Conservation (phyloP, 2,888 invertebrate species). For the Palloptera scutellata region DNA sequence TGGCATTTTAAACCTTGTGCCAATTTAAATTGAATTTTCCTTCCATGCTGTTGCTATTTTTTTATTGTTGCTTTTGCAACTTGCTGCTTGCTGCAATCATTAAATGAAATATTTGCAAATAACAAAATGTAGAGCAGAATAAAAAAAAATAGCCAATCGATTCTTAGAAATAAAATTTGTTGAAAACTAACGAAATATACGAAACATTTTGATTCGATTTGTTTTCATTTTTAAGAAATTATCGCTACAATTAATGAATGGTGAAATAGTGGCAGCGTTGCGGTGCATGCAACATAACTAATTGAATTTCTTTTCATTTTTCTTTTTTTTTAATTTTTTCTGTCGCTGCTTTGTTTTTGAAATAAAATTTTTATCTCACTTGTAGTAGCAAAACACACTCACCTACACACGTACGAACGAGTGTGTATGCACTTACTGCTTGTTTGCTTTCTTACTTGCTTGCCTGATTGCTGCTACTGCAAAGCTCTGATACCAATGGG, state of each 20-base stretch:
- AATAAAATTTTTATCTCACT: slow-evolving; percentile 12
- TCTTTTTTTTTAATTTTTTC: background rate
- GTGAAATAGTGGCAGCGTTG: no score
- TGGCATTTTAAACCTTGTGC: slow-evolving; percentile 1
- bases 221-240: slow-evolving; percentile 3
- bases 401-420: background rate
- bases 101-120: no score
- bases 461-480: no score
- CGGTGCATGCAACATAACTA: slow-evolving; percentile 1
- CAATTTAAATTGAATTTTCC: background rate
- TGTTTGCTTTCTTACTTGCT: no score
- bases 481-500: no score
- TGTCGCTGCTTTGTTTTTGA: slow-evolving; percentile 5
- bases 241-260: background rate
- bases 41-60: no score
- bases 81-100: no score
- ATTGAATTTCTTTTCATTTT: slow-evolving; percentile 9
- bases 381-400: background rate
- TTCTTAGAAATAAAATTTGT: background rate
- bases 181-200: no score
- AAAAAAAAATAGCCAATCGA: background rate
- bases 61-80: no score
- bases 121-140: no score
- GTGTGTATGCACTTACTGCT: background rate
- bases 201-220: slow-evolving; percentile 2